Conservation (phyloP, 2,888 invertebrate genomes). For the Tupiocoris notatus region DNA sequence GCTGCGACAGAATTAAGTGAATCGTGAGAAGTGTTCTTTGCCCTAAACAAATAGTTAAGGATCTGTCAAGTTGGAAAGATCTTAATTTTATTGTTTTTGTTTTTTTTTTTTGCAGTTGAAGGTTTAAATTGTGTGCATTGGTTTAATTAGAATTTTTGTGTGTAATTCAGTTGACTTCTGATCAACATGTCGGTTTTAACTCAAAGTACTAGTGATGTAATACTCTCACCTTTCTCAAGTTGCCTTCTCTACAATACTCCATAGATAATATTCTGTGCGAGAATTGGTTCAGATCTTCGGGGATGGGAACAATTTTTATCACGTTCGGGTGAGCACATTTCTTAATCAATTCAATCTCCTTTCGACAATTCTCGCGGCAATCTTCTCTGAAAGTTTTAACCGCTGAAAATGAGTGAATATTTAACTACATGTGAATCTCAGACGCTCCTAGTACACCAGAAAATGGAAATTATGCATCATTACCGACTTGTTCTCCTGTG, state of each 20-base stretch:
- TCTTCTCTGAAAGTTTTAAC: slow-evolving; percentile 51
- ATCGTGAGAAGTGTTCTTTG: no score
- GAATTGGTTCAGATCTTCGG: slow-evolving; percentile 57
- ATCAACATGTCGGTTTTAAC: no score
- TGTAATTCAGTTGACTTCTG: no score
- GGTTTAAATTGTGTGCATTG: no score
- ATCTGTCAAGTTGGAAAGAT: neutral
- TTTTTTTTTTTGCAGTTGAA: no score
- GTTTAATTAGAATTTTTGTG: no score
- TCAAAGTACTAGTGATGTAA: no score
- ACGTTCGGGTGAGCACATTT: slow-evolving; percentile 70
- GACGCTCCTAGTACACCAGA: neutral
- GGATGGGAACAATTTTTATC: slow-evolving; percentile 62
- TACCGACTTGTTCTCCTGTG: slow-evolving; percentile 63
- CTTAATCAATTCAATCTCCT: slow-evolving; percentile 77
- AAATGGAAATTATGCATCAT: neutral
- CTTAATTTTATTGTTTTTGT: neutral
- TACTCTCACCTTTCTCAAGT: slow-evolving; percentile 65
- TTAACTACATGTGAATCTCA: neutral
- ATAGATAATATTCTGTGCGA: slow-evolving; percentile 78
- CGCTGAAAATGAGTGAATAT: slow-evolving; percentile 6
- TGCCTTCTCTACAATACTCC: slow-evolving; percentile 87
- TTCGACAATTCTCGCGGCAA: slow-evolving; percentile 73
- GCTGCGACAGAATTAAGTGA: no score
- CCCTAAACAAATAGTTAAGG: no score